phyloP scores from a whole-genome alignment of 2,888 invertebrate species.

The Asteroscopus sphinx region DNA sequence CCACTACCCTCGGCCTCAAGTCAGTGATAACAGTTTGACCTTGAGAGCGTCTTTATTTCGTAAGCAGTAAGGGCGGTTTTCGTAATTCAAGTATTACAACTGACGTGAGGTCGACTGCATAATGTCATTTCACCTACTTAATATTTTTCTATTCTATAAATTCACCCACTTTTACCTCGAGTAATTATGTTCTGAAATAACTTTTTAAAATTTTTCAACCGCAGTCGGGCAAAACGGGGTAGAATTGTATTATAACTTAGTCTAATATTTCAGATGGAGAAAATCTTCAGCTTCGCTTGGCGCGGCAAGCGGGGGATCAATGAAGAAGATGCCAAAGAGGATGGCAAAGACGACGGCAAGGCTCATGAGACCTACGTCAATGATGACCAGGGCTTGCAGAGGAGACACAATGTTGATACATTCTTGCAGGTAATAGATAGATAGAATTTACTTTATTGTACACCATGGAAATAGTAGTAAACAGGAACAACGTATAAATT shows the following conservation, averaged over 20 bases:
- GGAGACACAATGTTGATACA: slow-evolving; percentile 93
- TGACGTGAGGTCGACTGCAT: too few species aligned
- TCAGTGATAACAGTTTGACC: too few species aligned
- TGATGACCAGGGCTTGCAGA: slow-evolving; percentile 93
- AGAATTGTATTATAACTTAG: slow-evolving; percentile 9
- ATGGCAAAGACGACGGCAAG: slow-evolving; percentile 59
- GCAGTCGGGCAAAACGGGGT: slow-evolving; percentile 16
- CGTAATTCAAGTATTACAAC: too few species aligned
- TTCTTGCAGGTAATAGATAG: slow-evolving; percentile 93
- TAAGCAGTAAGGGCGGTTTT: too few species aligned
- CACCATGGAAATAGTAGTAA: too few species aligned
- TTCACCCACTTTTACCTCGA: too few species aligned
- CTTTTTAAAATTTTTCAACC: neutral
- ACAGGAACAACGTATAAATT: too few species aligned
- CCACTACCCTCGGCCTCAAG: too few species aligned
- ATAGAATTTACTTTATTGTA: too few species aligned
- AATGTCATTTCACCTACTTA: neutral
- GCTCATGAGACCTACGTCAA: slow-evolving; percentile 91
- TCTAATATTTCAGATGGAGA: slow-evolving; percentile 93
- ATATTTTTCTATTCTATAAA: too few species aligned
- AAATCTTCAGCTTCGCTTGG: slow-evolving; percentile 97
- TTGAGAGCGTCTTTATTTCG: too few species aligned
- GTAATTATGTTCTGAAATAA: neutral
- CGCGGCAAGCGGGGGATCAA: slow-evolving; percentile 93
- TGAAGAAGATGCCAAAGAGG: slow-evolving; percentile 66